Percentiles rank a stretch among this genome's conserved stretches.
phyloP scores from a whole-genome alignment of 2,888 invertebrate genomes.

The Drosophila aldrichi region DNA sequence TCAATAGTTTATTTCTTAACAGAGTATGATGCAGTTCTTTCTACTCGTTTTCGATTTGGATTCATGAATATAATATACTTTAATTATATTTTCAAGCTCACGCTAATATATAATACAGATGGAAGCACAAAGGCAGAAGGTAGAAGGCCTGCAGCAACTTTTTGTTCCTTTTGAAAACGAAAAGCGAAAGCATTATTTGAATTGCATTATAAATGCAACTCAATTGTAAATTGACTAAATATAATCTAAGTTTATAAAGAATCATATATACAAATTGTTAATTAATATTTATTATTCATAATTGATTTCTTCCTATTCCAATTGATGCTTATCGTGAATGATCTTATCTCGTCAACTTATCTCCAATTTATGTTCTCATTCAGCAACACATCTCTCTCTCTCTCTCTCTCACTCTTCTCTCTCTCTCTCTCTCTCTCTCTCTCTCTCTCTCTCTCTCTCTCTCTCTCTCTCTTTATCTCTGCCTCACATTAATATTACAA shows the following conservation, averaged over 20 bases:
- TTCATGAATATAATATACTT: slow-evolving; percentile 1
- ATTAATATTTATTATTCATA: too few species aligned
- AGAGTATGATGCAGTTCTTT: background rate
- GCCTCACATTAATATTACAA: too few species aligned
- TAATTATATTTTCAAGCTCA: slow-evolving; percentile 4
- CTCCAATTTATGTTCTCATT: too few species aligned
- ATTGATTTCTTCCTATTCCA: too few species aligned
- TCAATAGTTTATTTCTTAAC: background rate
- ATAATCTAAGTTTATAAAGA: background rate
- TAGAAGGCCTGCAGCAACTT: background rate
- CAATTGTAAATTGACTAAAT: too few species aligned
- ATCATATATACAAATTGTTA: background rate
- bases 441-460: too few species aligned
- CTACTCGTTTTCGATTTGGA: background rate
- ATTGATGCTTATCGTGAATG: too few species aligned
- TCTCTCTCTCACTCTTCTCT: too few species aligned
- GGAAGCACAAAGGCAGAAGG: background rate
- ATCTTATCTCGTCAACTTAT: too few species aligned
- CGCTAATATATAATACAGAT: background rate
- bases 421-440: too few species aligned
- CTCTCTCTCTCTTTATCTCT: too few species aligned
- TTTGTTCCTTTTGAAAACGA: background rate
- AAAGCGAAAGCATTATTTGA: background rate
- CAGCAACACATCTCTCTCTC: too few species aligned
- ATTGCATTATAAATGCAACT: background rate